Conservation (phyloP, 1,140 invertebrate genomes). For the Pachypeltis micranthus region DNA sequence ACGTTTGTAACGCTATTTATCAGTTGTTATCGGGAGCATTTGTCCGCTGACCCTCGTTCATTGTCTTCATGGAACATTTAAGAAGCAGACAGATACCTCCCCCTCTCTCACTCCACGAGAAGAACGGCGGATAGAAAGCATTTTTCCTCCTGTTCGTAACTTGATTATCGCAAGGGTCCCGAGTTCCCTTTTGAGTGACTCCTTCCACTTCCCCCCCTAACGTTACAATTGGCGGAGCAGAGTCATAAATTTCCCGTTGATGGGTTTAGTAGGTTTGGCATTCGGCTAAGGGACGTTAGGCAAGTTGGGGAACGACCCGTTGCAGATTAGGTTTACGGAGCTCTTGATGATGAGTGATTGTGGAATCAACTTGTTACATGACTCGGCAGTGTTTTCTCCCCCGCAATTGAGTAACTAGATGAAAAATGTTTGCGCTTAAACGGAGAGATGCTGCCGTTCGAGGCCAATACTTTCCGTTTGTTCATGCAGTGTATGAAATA, state of each 20-base stretch:
- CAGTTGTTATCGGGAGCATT: no score
- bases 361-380: background rate
- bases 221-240: background rate
- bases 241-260: background rate
- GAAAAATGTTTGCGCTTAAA: no score
- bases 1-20: no score
- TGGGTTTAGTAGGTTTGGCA: background rate
- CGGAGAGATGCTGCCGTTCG: no score
- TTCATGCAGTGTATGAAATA: no score
- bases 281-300: background rate
- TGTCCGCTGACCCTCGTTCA: no score
- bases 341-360: background rate
- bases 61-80: slow-evolving; percentile 9
- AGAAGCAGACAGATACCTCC: background rate
- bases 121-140: background rate
- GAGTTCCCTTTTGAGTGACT: no score
- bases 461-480: no score
- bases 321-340: background rate
- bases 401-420: no score
- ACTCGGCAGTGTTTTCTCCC: background rate
- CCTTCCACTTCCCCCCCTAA: no score
- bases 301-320: background rate
- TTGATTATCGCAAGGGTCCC: background rate
- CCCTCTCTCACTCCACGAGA: no score
- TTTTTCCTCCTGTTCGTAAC: slow-evolving; percentile 8